Percentiles rank a stretch among this genome's conserved stretches.
Conservation (phyloP, 2,113 vertebrate species). For the Toxotes jaculatrix region DNA sequence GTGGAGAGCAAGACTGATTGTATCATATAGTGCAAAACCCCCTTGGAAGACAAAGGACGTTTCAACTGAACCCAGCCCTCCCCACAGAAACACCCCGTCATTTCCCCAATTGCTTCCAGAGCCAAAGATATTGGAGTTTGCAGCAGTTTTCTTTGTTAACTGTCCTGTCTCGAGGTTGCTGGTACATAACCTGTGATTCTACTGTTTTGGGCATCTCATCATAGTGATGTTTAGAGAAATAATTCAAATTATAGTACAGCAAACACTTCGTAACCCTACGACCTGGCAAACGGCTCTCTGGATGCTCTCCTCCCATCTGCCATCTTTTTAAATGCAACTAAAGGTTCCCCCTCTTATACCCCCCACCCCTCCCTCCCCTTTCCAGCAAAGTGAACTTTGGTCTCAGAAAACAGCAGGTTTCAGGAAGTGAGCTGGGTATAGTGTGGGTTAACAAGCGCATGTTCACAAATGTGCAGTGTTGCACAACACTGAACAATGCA, state of each 20-base stretch:
- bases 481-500: slow-evolving; percentile 44
- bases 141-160: slow-evolving; percentile 7
- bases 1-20: slow-evolving; percentile 85
- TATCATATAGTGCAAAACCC: slow-evolving; percentile 94
- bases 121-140: slow-evolving; percentile 25
- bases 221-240: slow-evolving; percentile 33
- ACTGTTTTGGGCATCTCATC: slow-evolving; percentile 10
- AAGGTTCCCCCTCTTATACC: slow-evolving; percentile 5
- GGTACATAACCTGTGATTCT: slow-evolving; percentile 36
- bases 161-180: slow-evolving; percentile 34
- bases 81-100: slow-evolving; percentile 4
- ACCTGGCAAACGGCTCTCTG: slow-evolving; percentile 6
- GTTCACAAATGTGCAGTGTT: slow-evolving; percentile 51
- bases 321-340: not conserved
- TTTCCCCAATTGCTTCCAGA: slow-evolving; percentile 40
- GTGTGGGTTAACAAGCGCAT: slow-evolving; percentile 23
- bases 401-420: slow-evolving; percentile 80
- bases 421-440: slow-evolving; percentile 38
- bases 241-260: slow-evolving; percentile 42
- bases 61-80: slow-evolving; percentile 10
- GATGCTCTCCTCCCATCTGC: not conserved
- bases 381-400: slow-evolving; percentile 78
- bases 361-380: not conserved
- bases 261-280: slow-evolving; percentile 36
- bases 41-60: slow-evolving; percentile 83